Percentiles rank a stretch among this genome's conserved stretches.
Evolutionary conservation across 1,140 invertebrate genomes (phyloP).

Genomic region (Neuroterus valhalla): DNA sequence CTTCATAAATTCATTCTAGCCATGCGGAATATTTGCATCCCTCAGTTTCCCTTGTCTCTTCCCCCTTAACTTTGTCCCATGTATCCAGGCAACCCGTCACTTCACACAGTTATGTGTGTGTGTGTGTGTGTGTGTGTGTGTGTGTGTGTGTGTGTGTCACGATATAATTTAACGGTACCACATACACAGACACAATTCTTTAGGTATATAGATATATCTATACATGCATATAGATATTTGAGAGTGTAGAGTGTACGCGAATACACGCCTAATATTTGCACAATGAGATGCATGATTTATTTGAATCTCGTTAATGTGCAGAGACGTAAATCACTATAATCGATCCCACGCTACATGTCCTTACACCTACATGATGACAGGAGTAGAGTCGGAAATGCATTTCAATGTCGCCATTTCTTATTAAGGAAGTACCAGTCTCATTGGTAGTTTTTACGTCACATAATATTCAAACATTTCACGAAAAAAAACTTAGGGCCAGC

Average conservation of each 20-base stretch:
- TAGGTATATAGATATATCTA: too few species aligned
- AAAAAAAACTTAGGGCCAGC: too few species aligned
- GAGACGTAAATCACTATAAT: constrained; percentile 43
- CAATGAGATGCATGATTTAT: constrained; percentile 49
- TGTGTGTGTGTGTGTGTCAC: constrained; percentile 2
- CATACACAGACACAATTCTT: too few species aligned
- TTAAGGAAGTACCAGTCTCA: too few species aligned
- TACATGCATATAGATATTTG: not conserved
- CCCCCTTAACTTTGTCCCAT: not conserved
- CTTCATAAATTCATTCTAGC: constrained; percentile 48
- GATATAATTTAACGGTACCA: constrained; percentile 44
- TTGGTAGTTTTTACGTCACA: too few species aligned
- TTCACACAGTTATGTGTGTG: not conserved
- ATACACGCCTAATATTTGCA: constrained; percentile 47
- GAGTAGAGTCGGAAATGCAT: too few species aligned
- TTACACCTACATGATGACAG: not conserved
- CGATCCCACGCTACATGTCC: constrained; percentile 20
- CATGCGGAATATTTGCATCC: not conserved
- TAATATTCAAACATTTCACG: too few species aligned
- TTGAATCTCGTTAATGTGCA: constrained; percentile 54
- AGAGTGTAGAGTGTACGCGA: constrained; percentile 31
- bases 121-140: not conserved
- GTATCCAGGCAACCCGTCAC: constrained; percentile 25
- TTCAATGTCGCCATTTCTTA: too few species aligned
- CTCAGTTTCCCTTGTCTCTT: constrained; percentile 6